These are phyloP conservation scores for Drosophila aff. DNA, from an alignment of 1,140 invertebrate genomes.

Conservation along the genomic window DNA sequence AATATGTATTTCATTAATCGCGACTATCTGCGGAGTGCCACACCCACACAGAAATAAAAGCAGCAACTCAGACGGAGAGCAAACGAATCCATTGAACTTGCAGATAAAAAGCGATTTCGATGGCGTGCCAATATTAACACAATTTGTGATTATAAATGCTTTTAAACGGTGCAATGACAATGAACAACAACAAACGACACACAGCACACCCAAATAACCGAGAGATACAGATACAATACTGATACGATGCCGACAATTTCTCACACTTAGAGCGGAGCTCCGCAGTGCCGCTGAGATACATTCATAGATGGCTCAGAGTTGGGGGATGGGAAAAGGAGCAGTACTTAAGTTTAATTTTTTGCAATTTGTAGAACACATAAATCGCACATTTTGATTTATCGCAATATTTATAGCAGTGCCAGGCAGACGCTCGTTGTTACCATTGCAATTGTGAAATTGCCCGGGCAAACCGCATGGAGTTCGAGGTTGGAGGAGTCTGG, in stretches of 20 bases:
- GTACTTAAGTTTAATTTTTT: slow-evolving; percentile 84
- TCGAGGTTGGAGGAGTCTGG: slow-evolving; percentile 57
- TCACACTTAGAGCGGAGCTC: slow-evolving; percentile 64
- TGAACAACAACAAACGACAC: slow-evolving; percentile 67
- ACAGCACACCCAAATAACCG: slow-evolving; percentile 53
- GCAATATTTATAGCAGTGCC: slow-evolving; percentile 83
- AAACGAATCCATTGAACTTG: slow-evolving; percentile 71
- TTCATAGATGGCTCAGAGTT: slow-evolving; percentile 1
- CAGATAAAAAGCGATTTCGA: slow-evolving; percentile 59
- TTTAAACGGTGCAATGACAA: slow-evolving; percentile 82
- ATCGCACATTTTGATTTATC: slow-evolving; percentile 84
- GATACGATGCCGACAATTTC: slow-evolving; percentile 71
- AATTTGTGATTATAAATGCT: slow-evolving; percentile 83
- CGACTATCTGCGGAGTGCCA: slow-evolving; percentile 43
- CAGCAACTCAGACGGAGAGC: slow-evolving; percentile 24
- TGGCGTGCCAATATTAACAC: slow-evolving; percentile 82
- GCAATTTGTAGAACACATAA: slow-evolving; percentile 84
- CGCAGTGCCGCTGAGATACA: slow-evolving; percentile 13
- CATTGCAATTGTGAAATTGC: slow-evolving; percentile 83
- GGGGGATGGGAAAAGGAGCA: slow-evolving; percentile 48
- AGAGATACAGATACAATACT: slow-evolving; percentile 57
- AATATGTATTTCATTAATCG: slow-evolving; percentile 78
- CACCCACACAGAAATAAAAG: slow-evolving; percentile 31
- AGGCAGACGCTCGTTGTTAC: slow-evolving; percentile 76
- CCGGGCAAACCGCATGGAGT: slow-evolving; percentile 34